Evolutionary conservation across 2,797 vertebrate species (phyloP).

Genomic region (Hirundo rustica): DNA sequence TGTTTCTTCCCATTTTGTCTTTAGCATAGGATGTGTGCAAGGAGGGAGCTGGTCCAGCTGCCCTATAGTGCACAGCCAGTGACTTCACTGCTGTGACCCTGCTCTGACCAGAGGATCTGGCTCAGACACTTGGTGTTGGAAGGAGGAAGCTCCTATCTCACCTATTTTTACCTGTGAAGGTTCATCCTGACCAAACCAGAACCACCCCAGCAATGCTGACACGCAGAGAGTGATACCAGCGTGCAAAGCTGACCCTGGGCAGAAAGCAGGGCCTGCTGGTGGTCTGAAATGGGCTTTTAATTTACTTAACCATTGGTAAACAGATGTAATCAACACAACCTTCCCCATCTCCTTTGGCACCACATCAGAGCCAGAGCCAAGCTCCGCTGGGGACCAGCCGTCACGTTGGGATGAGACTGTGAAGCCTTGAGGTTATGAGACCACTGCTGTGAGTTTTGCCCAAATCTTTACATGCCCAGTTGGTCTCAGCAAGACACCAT

Average conservation of each 20-base stretch:
- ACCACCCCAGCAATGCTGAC: background rate
- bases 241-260: background rate
- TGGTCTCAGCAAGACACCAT: conserved; percentile 86
- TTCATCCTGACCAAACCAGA: background rate
- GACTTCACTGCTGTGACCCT: background rate
- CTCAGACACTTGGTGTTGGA: background rate
- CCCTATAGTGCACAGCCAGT: background rate
- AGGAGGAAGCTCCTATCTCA: background rate
- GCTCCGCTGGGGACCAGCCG: conserved; percentile 13
- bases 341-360: conserved; percentile 50
- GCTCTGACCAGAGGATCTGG: background rate
- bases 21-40: background rate
- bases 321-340: conserved; percentile 77
- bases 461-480: conserved; percentile 86
- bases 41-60: background rate
- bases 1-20: background rate
- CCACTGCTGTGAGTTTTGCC: conserved; percentile 77
- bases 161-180: background rate
- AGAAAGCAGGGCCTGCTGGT: conserved; percentile 65
- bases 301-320: conserved; percentile 89
- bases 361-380: conserved; percentile 44
- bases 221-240: background rate
- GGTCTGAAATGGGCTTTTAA: conserved; percentile 83
- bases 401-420: conserved; percentile 52
- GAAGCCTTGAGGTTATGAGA: conserved; percentile 67